Conservation (phyloP, 1,140 invertebrate genomes). For the Atta texana region DNA sequence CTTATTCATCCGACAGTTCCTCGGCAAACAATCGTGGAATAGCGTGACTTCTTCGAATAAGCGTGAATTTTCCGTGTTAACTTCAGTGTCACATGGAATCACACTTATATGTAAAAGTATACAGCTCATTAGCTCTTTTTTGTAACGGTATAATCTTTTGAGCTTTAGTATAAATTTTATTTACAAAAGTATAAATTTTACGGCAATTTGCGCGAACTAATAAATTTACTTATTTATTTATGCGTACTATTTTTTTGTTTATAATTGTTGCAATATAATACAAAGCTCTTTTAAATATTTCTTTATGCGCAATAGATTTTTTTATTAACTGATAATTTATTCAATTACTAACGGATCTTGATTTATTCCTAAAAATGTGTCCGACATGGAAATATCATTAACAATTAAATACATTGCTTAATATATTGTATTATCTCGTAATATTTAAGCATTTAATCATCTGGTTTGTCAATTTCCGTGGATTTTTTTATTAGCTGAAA, state of each 20-base stretch:
- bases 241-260: neutral
- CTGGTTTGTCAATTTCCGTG: neutral
- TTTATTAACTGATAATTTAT: neutral
- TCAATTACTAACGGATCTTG: neutral
- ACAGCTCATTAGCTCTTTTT: no score
- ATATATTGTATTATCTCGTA: neutral
- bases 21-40: neutral
- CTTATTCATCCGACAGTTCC: constrained; percentile 13
- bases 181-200: neutral
- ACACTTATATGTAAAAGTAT: no score
- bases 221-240: neutral
- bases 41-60: neutral
- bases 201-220: neutral
- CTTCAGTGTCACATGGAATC: neutral
- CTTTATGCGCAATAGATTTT: neutral
- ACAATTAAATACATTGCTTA: neutral
- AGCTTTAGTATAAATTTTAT: no score
- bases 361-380: neutral
- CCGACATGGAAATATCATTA: neutral
- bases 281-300: neutral
- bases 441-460: neutral
- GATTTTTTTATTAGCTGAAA: neutral
- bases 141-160: no score
- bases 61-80: neutral
- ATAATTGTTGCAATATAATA: neutral